A percentile compares a stretch with the other conserved stretches of the same genome.
Conservation (phyloP, 1,140 invertebrate genomes). For the Drosophila burlai region DNA sequence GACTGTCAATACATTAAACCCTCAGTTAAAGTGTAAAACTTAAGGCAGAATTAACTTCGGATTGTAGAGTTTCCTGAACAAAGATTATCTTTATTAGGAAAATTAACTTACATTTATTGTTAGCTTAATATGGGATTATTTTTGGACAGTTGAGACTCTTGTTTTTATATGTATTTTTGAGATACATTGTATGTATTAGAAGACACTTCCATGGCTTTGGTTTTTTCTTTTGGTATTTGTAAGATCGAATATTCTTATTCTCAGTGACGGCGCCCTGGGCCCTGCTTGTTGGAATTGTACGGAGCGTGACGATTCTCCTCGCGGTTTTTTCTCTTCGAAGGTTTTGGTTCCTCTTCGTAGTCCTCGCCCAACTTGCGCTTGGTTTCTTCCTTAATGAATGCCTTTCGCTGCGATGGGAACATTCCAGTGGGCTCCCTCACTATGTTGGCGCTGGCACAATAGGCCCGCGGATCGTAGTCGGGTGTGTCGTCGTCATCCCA, state of each 20-base stretch:
- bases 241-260: not conserved
- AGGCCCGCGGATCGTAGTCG: slow-evolving; percentile 63
- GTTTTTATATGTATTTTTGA: not conserved
- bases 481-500: slow-evolving; percentile 62
- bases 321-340: not conserved
- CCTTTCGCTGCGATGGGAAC: slow-evolving; percentile 63
- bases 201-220: slow-evolving; percentile 2
- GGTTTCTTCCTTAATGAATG: slow-evolving; percentile 61
- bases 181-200: not conserved
- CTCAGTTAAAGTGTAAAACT: too few species aligned
- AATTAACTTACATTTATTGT: not conserved
- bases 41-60: too few species aligned
- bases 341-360: slow-evolving; percentile 26
- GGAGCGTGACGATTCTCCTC: slow-evolving; percentile 13
- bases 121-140: not conserved
- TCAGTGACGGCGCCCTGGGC: not conserved
- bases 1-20: too few species aligned
- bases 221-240: not conserved
- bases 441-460: slow-evolving; percentile 56
- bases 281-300: slow-evolving; percentile 17
- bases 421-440: slow-evolving; percentile 56
- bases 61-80: too few species aligned
- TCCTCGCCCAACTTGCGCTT: slow-evolving; percentile 49
- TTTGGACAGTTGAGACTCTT: not conserved
- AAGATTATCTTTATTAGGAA: not conserved